Base-by-base conservation (phyloP, 64 coral and sea anemone species). In the Orbicella faveolata region DNA sequence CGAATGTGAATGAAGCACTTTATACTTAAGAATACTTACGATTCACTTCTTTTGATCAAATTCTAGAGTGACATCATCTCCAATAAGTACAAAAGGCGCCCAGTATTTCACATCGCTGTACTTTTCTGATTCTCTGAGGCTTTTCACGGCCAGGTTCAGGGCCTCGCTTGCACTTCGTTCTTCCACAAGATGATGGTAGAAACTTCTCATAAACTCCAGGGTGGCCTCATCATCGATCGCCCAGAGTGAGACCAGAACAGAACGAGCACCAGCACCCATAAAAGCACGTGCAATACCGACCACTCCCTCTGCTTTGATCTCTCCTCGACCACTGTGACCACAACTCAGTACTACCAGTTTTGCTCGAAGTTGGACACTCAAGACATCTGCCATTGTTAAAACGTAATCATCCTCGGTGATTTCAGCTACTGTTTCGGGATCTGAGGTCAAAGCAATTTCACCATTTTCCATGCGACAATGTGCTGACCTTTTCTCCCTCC, bases 171-270 rank as follows among this genome's bases (percentile, higher is more conserved):
- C 55, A 59, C 55, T 89, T 53, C 37, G 16, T 55, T 55, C 87
- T 63, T 41, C 18, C 0, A 20, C 57, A 3, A 89, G 33, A 6
- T 89, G 73, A 5, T 5, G 26, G 34, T 89, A 89, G 41, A 89
- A 89, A 7, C 63, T 35, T 55, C 15, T 34, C 87, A 89, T 89
- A 36, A 89, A 89, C 4, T 11, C 53, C 52, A 34, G 54, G 0
- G 87, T 89, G 6, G 75, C 87, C 63, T 77, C 25, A 36, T 77
- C 87, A 14, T 79, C 75, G 21, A 78, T 63, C n/a, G 52, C 55
- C 87, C 87, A 89, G 26, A 89, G 65, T 25, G 83, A 64, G 14
- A 35, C 87, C 48, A 89, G 33, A 63, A 89, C 87, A 63, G 87
- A 65, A 78, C 73, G 87, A 1, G 74, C 87, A 34, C 87, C 87